Base-by-base conservation (phyloP, 2,113 vertebrate species). In the Eidolon helvum region DNA sequence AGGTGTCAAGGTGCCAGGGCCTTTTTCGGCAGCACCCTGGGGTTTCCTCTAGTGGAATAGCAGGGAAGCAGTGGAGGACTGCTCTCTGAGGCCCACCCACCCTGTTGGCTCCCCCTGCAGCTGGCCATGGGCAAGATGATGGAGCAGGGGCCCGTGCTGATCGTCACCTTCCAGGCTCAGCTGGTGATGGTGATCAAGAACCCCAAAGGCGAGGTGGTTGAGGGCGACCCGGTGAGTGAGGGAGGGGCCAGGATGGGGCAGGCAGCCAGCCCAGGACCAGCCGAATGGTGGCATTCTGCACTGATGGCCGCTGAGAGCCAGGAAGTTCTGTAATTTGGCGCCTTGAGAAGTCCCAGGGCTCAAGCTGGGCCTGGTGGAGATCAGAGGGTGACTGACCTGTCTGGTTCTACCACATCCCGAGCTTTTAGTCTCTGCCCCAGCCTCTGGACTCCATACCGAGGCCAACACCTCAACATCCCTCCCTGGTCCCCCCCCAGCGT, bases 51-150 rank as follows among this genome's bases (percentile, higher is more conserved):
- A 50, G 11, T n/a, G n/a, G n/a, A 59, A 43, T 10, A 10, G 45
- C 16, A n/a, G 66, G 26, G 12, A 50, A 45, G 40, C 14, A 35
- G 59, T 5, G 5, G 10, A 55, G 22, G 30, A 71, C 77, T 10
- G 1, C 45, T 55, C 55, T 53, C 65, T 95, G 38, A 97, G 40
- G 10, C 10, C n/a, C 18, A 3, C n/a, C 15, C 0, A 1, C 28
- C 5, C 69, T 77, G 12, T 80, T 0, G 5, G 1, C 35, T 33
- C 11, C 95, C 35, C 28, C 89, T 90, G 35, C 98, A 99, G 99
- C 96, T 99, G 97, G 99, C 99, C 35, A 99, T 99, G 99, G 99
- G 99, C 45, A 99, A 99, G 98, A 99, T 99, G 99, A 99, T 99
- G 99, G 99, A 99, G 80, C 99, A 99, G 97, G 99, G 99, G 2